Evolutionary conservation across 1,140 invertebrate genomes (phyloP).

Genomic region (Megalopta genalis): DNA sequence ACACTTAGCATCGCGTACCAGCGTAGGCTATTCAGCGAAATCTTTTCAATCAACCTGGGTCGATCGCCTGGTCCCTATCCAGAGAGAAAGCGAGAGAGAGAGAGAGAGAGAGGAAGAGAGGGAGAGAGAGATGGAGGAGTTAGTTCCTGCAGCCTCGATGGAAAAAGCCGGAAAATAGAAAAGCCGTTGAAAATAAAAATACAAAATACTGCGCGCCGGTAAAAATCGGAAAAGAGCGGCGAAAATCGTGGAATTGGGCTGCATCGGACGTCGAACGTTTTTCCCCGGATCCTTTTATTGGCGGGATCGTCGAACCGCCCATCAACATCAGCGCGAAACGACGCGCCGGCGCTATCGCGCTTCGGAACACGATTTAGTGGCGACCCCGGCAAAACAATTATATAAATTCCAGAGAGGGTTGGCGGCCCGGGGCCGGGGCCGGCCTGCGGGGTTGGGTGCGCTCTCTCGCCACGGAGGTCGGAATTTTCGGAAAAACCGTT

Average conservation of each 20-base stretch:
- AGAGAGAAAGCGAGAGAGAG: background rate
- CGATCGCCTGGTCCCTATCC: background rate
- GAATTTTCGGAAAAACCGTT: slow-evolving; percentile 77
- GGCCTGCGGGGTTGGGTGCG: background rate
- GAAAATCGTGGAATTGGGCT: slow-evolving; percentile 16
- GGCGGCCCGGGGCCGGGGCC: background rate
- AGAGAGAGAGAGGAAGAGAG: too few relatives aligned
- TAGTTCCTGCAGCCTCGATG: background rate
- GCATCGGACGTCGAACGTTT: slow-evolving; percentile 63
- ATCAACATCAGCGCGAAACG: slow-evolving; percentile 69
- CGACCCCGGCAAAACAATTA: slow-evolving; percentile 78
- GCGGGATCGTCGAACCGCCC: slow-evolving; percentile 69
- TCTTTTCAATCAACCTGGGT: slow-evolving; percentile 17
- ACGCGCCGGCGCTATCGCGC: slow-evolving; percentile 66
- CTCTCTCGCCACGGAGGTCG: slow-evolving; percentile 32
- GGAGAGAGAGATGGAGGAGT: too few relatives aligned
- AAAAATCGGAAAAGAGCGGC: slow-evolving; percentile 16
- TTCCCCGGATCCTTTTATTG: slow-evolving; percentile 70
- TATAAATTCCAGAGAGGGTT: slow-evolving; percentile 74
- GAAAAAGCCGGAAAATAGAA: slow-evolving; percentile 7
- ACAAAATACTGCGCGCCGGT: background rate
- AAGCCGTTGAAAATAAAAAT: slow-evolving; percentile 18
- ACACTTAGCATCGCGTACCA: background rate
- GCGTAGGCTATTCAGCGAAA: background rate
- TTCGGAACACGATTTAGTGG: slow-evolving; percentile 71